Conservation (phyloP, 2,113 vertebrate genomes). For the Hepsetus odoe region DNA sequence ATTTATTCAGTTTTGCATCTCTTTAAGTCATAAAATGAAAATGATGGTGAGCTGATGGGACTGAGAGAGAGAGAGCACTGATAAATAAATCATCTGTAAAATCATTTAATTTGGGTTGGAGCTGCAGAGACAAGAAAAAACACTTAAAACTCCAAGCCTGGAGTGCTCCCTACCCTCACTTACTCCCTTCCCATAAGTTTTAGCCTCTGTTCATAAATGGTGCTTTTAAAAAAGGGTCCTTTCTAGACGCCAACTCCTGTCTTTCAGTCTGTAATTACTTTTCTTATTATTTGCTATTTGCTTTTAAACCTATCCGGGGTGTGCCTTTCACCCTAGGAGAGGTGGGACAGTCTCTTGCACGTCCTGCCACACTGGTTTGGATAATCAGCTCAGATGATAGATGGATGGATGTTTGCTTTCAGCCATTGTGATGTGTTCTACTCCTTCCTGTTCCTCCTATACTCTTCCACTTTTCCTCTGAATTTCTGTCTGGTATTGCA, state of each 20-base stretch:
- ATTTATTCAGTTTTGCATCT: too few relatives aligned
- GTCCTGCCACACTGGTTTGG: too few relatives aligned
- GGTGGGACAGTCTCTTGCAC: too few relatives aligned
- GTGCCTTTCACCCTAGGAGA: too few relatives aligned
- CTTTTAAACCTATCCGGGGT: too few relatives aligned
- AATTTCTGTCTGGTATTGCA: not conserved
- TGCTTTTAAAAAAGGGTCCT: too few relatives aligned
- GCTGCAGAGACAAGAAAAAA: slow-evolving; percentile 25
- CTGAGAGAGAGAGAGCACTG: not conserved
- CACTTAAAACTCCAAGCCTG: slow-evolving; percentile 16
- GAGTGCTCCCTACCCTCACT: not conserved
- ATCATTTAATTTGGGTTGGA: slow-evolving; percentile 36
- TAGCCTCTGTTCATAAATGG: slow-evolving; percentile 1
- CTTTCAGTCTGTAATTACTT: not conserved
- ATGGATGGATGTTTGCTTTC: not conserved
- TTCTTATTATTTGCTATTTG: not conserved
- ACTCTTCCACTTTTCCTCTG: not conserved
- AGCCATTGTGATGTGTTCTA: not conserved
- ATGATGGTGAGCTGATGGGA: not conserved
- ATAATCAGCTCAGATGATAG: too few relatives aligned
- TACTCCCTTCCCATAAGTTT: not conserved
- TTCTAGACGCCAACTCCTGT: too few relatives aligned
- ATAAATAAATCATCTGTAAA: slow-evolving; percentile 31
- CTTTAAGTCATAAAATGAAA: not conserved
- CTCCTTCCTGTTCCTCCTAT: not conserved